Evolutionary conservation across 2,113 vertebrate genomes (phyloP), one percentile per base, ranked within the genome.

Genomic region (Halichoerus grypus): DNA sequence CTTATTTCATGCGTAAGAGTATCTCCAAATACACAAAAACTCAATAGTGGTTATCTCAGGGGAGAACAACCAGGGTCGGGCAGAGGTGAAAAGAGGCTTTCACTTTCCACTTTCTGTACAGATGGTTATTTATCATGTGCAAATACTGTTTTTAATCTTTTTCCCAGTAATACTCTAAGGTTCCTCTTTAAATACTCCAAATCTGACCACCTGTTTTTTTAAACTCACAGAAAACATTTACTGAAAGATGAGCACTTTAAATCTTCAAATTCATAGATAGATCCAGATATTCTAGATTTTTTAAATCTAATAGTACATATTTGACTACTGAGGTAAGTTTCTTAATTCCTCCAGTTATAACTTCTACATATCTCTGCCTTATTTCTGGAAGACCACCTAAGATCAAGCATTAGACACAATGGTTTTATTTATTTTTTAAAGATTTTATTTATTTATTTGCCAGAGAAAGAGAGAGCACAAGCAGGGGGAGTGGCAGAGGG

Each of bases 271-370:
- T 95, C 53, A 89, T 4, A 89, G 19, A 65, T 65, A 63, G 28
- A 96, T 28, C 0, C 7, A 96, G 31, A 67, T 90, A 87, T n/a
- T 83, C 31, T 69, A 92, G 36, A 61, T 63, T 59, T 51, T 88
- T 28, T 36, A 5, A 67, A 67, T 26, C 81, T 84, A 61, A 84
- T 6, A 89, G 49, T 72, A 89, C 0, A 55, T 36, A 92, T 51
- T 49, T 89, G 26, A 95, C 53, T 82, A 72, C 0, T 83, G n/a
- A 85, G 28, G 18, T 55, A 63, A 33, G 26, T 92, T 84, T 93
- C 51, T 86, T 96, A 95, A 92, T 69, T 95, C 28, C 83, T 82
- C 21, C 36, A 92, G 24, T 88, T 93, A 69, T 26, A 88, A 53
- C 18, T 89, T 61, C 76, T 51, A 89, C 8, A 46, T 74, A 84